Evolutionary conservation across 2,113 vertebrate species (phyloP), one percentile per base, ranked within the genome.

Genomic region (Halcyon malimbica): DNA sequence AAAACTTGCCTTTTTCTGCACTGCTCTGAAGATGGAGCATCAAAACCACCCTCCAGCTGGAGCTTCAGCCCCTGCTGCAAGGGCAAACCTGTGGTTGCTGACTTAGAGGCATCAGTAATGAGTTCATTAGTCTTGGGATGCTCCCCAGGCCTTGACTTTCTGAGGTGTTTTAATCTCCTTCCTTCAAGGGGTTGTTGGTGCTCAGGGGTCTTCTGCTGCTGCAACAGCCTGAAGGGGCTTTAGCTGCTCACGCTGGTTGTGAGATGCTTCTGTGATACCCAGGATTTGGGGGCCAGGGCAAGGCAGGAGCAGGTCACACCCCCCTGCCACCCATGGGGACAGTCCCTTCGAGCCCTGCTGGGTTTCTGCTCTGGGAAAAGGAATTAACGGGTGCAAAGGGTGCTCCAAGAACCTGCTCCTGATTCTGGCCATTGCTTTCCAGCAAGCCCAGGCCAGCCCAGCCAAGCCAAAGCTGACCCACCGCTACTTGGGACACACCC

Each of bases 361-460:
- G 18, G 28, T 84, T 83, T 73, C 16, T 39, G 39, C 28, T 64
- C 31, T 0, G 0, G 33, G 11, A 86, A 89, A 65, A 69, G 77
- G 69, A 81, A 77, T 16, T 3, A 84, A 78, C 13, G 13, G 33
- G 31, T 65, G 17, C 74, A 79, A 62, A 70, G 42, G 6, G 17
- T 10, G 5, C 4, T 81, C 20, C 1, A 1, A 77, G 26, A 12
- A 74, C 26, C 31, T 56, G 18, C 20, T 20, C 29, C 75, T 64
- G 29, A 42, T 57, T 64, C 31, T 76, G 62, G 62, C 42, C n/a
- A 11, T 13, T 68, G 39, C 48, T 91, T 68, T 68, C 21, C 39
- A 87, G 19, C 25, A 65, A 46, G 4, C 3, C 3, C 1, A 0
- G 1, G 1, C 1, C 0, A 5, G 5, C 11, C 46, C 50, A 73